Percentiles rank a stretch among this genome's conserved stretches.
These are phyloP conservation scores for Lottia gigantea DNA, from an alignment of 2,888 invertebrate species.

Conservation along the genomic window DNA sequence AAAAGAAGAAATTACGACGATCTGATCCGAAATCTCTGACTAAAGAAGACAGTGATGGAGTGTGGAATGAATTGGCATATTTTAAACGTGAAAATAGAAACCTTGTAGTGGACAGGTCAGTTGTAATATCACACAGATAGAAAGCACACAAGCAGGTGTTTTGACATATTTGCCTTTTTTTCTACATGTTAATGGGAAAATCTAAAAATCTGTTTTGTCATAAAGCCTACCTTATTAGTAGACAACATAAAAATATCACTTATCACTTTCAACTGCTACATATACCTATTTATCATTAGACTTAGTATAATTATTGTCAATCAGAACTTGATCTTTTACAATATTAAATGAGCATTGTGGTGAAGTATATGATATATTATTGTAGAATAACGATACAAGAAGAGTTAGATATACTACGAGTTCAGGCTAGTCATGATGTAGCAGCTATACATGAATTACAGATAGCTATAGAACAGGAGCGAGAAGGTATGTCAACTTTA, in stretches of 20 bases:
- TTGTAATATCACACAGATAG: not conserved
- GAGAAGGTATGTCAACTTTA: constrained; percentile 62
- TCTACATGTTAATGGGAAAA: no score
- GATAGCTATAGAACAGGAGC: constrained; percentile 59
- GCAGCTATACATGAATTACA: constrained; percentile 63
- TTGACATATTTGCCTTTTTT: no score
- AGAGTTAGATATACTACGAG: constrained; percentile 58
- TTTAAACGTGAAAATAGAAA: constrained; percentile 63
- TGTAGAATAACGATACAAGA: constrained; percentile 62
- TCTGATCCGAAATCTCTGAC: constrained; percentile 58
- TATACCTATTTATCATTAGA: no score
- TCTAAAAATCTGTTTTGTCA: no score
- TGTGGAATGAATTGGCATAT: constrained; percentile 66
- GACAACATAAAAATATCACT: no score
- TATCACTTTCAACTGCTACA: no score
- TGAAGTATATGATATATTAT: not conserved
- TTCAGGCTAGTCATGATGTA: constrained; percentile 59
- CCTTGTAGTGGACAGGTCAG: constrained; percentile 58
- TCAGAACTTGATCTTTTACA: no score
- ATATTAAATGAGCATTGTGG: no score
- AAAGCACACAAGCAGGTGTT: no score
- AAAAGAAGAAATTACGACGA: constrained; percentile 44
- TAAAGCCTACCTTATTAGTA: not conserved
- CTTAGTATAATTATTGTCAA: no score
- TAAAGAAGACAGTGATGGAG: constrained; percentile 62